phyloP scores from a whole-genome alignment of 1,140 invertebrate genomes.

The Mizuhopecten yessoensis region DNA sequence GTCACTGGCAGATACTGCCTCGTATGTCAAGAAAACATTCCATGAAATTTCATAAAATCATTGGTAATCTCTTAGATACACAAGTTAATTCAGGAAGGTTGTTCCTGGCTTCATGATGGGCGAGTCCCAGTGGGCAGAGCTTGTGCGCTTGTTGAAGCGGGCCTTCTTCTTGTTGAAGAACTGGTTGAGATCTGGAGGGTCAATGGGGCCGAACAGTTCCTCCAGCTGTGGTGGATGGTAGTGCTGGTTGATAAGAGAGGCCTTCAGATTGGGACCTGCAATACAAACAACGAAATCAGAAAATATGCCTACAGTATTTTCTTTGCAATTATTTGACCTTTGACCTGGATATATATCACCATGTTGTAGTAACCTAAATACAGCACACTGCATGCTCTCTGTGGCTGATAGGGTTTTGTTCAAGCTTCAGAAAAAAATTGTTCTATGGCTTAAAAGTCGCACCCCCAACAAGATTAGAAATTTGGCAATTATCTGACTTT shows the following conservation, averaged over 20 bases:
- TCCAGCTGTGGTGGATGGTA: conserved; percentile 73
- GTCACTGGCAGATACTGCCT: too few species aligned
- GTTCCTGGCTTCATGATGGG: conserved; percentile 69
- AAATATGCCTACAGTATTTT: too few species aligned
- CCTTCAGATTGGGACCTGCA: conserved; percentile 73
- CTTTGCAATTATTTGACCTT: too few species aligned
- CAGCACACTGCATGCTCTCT: too few species aligned
- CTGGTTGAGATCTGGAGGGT: conserved; percentile 73
- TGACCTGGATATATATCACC: too few species aligned
- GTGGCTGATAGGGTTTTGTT: too few species aligned
- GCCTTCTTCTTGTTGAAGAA: conserved; percentile 73
- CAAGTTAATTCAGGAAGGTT: conserved; percentile 27
- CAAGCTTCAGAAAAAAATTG: too few species aligned
- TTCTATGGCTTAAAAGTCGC: too few species aligned
- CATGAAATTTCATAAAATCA: background rate
- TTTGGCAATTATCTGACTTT: too few species aligned
- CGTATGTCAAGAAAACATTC: background rate
- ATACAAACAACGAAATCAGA: background rate
- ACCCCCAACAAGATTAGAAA: too few species aligned
- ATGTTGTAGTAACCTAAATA: too few species aligned
- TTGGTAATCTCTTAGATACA: background rate
- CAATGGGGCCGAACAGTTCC: conserved; percentile 68
- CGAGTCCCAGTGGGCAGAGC: conserved; percentile 77
- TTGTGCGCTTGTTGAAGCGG: conserved; percentile 76
- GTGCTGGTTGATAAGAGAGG: conserved; percentile 73